Evolutionary conservation across 2,797 vertebrate species (phyloP), one percentile per base, ranked within the genome.

Genomic region (Pangasius krempfi): DNA sequence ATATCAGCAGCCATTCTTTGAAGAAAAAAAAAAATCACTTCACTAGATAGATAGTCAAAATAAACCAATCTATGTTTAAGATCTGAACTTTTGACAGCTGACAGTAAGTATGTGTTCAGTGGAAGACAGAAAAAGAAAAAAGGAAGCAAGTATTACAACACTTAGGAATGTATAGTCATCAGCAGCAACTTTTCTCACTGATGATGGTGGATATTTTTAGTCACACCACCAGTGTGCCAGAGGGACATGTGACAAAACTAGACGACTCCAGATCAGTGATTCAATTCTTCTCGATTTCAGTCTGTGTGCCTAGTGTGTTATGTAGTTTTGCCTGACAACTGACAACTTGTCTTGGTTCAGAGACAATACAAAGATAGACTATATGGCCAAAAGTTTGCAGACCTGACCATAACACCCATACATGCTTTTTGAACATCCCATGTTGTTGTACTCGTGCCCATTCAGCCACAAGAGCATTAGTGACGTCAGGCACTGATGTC

Each of bases 101-200:
- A 78, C 27, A 78, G 47, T 22, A 75, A 60, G 40, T 12, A 56
- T 37, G 30, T 40, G 50, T 66, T 47, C 47, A 37, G n/a, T 13
- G 56, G 3, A 76, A n/a, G 70, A 72, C 64, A 75, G 33, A 27
- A 78, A 60, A 75, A 75, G 4, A 72, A 27, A 81, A 68, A 83
- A 72, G 44, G 47, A 78, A 64, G 62, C n/a, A 16, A 83, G 50
- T 20, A 33, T 68, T 87, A 62, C 76, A 81, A 7, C 47, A 87
- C 18, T 6, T 4, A 5, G 30, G 20, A 87, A 66, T 37, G 14
- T 14, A 18, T 10, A 14, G 37, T 47, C 70, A 37, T 14, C 58
- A 64, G 20, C 33, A 54, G 37, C 40, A 27, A 64, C 52, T 80
- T 68, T 68, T 9, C 37, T 37, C 37, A 27, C 54, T 40, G 14